A percentile compares a stretch with the other conserved stretches of the same genome.
phyloP scores from a whole-genome alignment of 2,113 vertebrate genomes.

The Nothoprocta perdicaria region DNA sequence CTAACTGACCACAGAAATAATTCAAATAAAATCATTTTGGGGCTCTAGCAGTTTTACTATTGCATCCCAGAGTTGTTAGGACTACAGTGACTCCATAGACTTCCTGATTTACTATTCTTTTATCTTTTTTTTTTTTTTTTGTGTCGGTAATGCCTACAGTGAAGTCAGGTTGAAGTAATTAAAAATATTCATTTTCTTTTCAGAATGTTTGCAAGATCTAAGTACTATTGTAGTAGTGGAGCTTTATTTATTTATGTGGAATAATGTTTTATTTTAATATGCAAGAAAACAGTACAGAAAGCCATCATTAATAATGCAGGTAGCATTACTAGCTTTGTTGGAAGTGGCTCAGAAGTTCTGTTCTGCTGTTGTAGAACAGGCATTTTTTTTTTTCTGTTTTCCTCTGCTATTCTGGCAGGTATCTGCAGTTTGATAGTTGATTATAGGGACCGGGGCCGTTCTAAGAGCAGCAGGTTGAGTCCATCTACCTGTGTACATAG shows the following conservation, averaged over 20 bases:
- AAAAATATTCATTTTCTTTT: neutral
- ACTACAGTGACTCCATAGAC: neutral
- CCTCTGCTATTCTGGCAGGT: neutral
- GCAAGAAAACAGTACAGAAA: slow-evolving; percentile 2
- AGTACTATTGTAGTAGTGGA: neutral
- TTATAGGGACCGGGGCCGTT: neutral
- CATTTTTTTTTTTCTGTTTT: neutral
- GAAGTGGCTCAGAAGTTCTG: neutral
- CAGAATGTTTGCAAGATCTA: neutral
- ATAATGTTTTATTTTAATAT: neutral
- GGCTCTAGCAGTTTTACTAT: neutral
- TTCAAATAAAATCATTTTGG: neutral
- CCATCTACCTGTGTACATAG: neutral
- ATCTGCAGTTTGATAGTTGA: neutral
- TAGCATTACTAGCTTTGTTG: neutral
- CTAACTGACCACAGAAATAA: neutral
- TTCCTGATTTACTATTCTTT: neutral
- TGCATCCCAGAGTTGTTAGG: neutral
- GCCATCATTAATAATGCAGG: neutral
- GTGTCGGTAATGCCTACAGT: neutral
- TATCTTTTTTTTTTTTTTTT: neutral
- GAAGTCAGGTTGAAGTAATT: neutral
- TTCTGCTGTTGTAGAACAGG: neutral
- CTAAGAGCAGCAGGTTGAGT: neutral
- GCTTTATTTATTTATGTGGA: neutral